Evolutionary conservation across 2,888 invertebrate species (phyloP).

Genomic region (Deilephila elpenor): DNA sequence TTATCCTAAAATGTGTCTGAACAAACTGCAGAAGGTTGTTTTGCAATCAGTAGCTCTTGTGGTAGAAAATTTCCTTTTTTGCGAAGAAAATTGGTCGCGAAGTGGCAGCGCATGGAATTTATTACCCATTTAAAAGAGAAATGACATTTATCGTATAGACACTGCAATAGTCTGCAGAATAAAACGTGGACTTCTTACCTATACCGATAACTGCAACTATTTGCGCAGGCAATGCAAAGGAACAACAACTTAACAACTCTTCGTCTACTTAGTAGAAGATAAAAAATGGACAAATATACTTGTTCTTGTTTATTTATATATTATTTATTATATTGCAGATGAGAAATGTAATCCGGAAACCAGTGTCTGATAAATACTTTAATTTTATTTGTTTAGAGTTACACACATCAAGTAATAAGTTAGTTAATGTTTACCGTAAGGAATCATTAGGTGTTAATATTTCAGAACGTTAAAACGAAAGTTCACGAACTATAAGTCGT

Average conservation of each 20-base stretch:
- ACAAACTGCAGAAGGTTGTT: no score
- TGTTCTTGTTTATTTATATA: no score
- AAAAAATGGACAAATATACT: no score
- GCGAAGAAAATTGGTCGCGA: neutral
- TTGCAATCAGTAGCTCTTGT: neutral
- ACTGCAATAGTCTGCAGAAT: neutral
- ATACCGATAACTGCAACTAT: neutral
- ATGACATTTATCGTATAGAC: slow-evolving; percentile 3
- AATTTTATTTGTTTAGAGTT: neutral
- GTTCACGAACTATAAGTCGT: neutral
- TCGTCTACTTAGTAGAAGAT: no score
- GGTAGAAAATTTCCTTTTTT: neutral
- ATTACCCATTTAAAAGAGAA: slow-evolving; percentile 18
- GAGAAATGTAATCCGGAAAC: no score
- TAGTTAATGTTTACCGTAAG: neutral
- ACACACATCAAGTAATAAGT: neutral
- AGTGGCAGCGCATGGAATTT: neutral
- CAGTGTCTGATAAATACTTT: no score
- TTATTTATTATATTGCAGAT: no score
- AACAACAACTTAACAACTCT: no score
- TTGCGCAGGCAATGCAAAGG: no score
- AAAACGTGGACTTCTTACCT: neutral
- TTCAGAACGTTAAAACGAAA: neutral
- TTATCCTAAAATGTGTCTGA: no score
- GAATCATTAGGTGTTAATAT: neutral